A percentile compares a stretch with the other conserved stretches of the same genome.
phyloP scores from a whole-genome alignment of 2,113 vertebrate genomes.

The Vulpes lagopus region DNA sequence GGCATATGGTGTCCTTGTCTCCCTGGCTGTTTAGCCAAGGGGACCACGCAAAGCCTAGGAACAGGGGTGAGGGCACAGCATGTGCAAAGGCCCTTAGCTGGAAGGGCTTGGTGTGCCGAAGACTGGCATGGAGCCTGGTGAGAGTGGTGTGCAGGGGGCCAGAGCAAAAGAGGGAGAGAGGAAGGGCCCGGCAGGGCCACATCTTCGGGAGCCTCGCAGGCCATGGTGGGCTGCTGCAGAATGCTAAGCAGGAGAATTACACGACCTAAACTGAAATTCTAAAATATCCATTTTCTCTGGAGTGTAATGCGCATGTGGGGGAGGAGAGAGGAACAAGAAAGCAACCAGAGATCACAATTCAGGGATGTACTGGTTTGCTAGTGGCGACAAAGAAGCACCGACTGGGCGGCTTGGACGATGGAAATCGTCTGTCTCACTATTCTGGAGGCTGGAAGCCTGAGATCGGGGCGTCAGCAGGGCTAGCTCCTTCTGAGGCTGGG shows the following conservation, averaged over 20 bases:
- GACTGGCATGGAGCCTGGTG: not conserved
- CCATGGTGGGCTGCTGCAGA: fast-evolving
- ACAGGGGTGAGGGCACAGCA: not conserved
- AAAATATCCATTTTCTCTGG: not conserved
- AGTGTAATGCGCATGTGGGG: fast-evolving
- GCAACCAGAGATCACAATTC: not conserved
- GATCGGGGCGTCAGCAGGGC: not conserved
- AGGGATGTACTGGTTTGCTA: fast-evolving
- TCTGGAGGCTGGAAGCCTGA: not conserved
- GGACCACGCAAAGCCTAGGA: not conserved
- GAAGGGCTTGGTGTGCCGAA: not conserved
- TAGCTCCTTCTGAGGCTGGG: not conserved
- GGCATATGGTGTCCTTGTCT: fast-evolving
- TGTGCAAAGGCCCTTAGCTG: not conserved
- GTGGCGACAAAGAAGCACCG: too few species aligned
- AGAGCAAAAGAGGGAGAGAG: not conserved
- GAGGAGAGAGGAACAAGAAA: not conserved
- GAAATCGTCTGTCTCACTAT: fast-evolving
- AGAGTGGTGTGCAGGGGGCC: fast-evolving
- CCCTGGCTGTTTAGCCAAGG: not conserved
- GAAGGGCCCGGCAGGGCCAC: not conserved
- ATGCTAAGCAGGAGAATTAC: not conserved
- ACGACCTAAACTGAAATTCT: not conserved
- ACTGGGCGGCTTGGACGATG: fast-evolving
- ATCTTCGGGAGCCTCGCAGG: not conserved